These are phyloP conservation scores for Emys orbicularis DNA, from an alignment of 2,797 vertebrate species.

Conservation along the genomic window DNA sequence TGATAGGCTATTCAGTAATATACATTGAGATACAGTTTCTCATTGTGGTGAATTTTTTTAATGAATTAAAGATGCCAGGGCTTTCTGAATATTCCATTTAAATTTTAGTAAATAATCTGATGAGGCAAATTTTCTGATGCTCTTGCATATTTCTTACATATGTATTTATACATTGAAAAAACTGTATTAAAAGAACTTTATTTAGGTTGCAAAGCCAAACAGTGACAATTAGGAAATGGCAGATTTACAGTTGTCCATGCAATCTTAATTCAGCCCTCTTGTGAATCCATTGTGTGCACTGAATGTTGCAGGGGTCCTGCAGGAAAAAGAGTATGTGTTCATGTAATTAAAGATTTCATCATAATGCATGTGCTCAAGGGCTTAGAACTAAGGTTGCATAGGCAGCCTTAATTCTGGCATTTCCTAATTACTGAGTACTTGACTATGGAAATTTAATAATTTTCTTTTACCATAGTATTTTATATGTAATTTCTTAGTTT, in stretches of 20 bases:
- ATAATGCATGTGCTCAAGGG: not conserved
- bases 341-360: not conserved
- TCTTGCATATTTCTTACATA: not conserved
- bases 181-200: not conserved
- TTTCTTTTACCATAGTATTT: not conserved
- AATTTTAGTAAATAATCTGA: not conserved
- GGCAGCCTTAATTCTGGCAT: not conserved
- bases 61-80: not conserved
- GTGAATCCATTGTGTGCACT: conserved; percentile 15
- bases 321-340: not conserved
- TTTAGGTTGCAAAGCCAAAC: not conserved
- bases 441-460: not conserved
- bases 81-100: not conserved
- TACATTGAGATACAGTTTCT: not conserved
- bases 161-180: not conserved
- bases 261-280: conserved; percentile 29
- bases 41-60: not conserved
- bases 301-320: not conserved
- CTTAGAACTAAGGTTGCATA: conserved; percentile 25
- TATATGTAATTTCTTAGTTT: not conserved
- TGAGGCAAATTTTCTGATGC: not conserved
- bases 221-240: not conserved
- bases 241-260: not conserved
- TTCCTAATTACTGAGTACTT: not conserved
- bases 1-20: not conserved